Evolutionary conservation across 2,888 invertebrate genomes (phyloP).

Genomic region (Rhimphoctona megacephalus): DNA sequence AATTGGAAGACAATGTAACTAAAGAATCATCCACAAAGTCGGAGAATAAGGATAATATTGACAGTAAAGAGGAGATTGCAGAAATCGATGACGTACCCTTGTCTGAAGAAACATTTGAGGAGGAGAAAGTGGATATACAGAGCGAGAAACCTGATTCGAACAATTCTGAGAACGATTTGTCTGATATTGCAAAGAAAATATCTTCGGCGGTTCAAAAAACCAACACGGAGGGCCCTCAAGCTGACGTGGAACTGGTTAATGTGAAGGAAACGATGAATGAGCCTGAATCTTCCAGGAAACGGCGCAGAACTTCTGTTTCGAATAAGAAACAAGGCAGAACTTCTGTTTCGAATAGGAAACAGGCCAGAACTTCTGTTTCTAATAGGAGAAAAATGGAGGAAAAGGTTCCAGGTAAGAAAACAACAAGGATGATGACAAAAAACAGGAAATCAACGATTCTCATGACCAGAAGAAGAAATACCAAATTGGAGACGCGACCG

Average conservation of each 20-base stretch:
- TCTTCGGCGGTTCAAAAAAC: background rate
- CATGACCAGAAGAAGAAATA: background rate
- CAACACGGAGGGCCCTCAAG: background rate
- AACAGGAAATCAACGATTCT: background rate
- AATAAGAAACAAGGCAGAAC: no score
- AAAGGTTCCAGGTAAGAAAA: background rate
- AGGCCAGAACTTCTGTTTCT: background rate
- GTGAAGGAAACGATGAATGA: background rate
- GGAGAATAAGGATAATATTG: background rate
- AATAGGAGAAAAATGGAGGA: background rate
- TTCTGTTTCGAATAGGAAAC: background rate
- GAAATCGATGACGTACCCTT: background rate
- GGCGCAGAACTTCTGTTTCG: background rate
- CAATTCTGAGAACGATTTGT: background rate
- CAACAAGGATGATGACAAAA: background rate
- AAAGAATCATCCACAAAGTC: background rate
- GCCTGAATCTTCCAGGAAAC: background rate
- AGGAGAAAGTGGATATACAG: background rate
- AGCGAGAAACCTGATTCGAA: background rate
- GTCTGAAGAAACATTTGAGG: background rate
- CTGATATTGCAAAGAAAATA: background rate
- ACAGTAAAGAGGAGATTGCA: background rate
- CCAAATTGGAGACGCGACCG: background rate
- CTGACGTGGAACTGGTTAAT: slow-evolving; percentile 1
- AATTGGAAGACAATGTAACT: background rate